phyloP scores from a whole-genome alignment of 2,113 vertebrate species.

The Saguinus midas region DNA sequence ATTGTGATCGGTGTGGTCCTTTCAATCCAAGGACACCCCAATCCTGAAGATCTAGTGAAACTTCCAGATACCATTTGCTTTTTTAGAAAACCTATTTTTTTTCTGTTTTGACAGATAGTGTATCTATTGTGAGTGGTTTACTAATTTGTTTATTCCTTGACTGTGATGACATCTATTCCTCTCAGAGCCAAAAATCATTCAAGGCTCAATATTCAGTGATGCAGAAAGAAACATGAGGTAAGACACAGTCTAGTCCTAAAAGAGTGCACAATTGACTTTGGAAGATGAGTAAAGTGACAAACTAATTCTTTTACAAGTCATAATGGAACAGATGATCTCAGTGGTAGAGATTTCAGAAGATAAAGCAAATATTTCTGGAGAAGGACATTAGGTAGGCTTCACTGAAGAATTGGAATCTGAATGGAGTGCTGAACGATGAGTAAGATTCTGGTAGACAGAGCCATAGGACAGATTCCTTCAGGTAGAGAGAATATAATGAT shows the following conservation, averaged over 20 bases:
- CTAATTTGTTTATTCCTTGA: neutral
- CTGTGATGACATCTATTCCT: neutral
- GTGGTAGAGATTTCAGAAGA: neutral
- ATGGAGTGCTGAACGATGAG: neutral
- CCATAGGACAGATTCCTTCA: neutral
- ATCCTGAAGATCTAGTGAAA: neutral
- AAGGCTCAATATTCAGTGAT: neutral
- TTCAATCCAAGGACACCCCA: neutral
- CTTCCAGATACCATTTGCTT: neutral
- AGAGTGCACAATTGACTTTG: neutral
- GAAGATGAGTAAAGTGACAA: neutral
- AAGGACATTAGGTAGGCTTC: neutral
- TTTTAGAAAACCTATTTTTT: neutral
- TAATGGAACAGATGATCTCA: neutral
- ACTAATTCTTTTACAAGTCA: neutral
- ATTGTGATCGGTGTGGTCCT: neutral
- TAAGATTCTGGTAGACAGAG: neutral
- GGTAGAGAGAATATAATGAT: neutral
- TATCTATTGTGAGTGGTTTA: neutral
- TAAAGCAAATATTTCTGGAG: neutral
- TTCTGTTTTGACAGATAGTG: conserved; percentile 1
- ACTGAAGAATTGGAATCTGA: neutral
- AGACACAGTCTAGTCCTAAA: neutral
- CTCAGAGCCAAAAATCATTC: neutral
- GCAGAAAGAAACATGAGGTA: neutral